Evolutionary conservation across 2,888 invertebrate genomes (phyloP), one percentile per base, ranked within the genome.

Genomic region (Drosophila paucipuncta): DNA sequence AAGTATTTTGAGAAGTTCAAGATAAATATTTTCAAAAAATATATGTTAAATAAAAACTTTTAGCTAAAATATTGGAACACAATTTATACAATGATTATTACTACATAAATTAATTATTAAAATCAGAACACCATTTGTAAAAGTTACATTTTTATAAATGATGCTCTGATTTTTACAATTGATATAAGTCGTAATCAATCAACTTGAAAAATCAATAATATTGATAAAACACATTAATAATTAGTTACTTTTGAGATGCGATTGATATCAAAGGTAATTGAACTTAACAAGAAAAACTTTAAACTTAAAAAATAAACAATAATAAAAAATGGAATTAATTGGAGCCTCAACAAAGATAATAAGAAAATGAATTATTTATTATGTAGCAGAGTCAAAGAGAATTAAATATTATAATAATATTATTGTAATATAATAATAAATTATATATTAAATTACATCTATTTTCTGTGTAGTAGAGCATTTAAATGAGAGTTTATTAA

Each of bases 61-160:
- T 18, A 3, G 39, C 0, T 39, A 0, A 39, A 39, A 0, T 3
- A n/a, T n/a, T n/a, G 10, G 10, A 41, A n/a, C 4, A 4, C 1
- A 41, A 7, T 37, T 18, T 39, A n/a, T n/a, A 10, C 4, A n/a
- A 31, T 31, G 2, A 31, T 9, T 31, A 35, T 16, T 5, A 35
- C 5, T 16, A 5, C 2, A 2, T 16, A 35, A 16, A 16, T 2
- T 0, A 35, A 5, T 35, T 35, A 16, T 35, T 0, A 13, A 35
- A 13, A 11, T 35, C 11, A 13, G 0, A 33, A 4, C 10, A 33
- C 0, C 11, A 11, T 33, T 33, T 11, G 0, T 11, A 33, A 33
- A 33, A 33, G 33, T 11, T 11, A 39, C 7, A 18, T 7, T 18
- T 39, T 3, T 39, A 3, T 0, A 37, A 16, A 37, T 37, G 2